These are phyloP conservation scores for Pherbina coryleti DNA, from an alignment of 2,888 invertebrate species.

Conservation along the genomic window DNA sequence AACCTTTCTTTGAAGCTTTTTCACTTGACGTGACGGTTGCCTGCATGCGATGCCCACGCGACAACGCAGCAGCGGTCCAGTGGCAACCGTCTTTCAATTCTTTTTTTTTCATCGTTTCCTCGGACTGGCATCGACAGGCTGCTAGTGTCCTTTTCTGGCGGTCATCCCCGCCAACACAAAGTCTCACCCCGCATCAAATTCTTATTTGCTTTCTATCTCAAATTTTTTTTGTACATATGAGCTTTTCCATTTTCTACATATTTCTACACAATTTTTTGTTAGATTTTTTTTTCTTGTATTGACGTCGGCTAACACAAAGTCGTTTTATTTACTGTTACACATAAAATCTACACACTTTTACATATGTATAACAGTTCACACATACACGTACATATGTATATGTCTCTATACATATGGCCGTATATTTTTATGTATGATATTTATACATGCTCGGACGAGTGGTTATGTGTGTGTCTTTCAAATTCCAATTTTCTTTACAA, in stretches of 20 bases:
- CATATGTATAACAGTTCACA: background rate
- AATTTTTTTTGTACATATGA: background rate
- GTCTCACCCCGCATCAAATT: background rate
- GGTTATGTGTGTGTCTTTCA: slow-evolving; percentile 9
- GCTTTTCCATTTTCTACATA: slow-evolving; percentile 4
- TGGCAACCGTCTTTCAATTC: slow-evolving; percentile 26
- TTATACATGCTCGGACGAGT: background rate
- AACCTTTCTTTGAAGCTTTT: slow-evolving; percentile 26
- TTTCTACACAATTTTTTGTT: background rate
- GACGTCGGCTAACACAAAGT: slow-evolving; percentile 23
- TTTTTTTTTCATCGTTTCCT: background rate
- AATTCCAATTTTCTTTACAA: slow-evolving; percentile 42
- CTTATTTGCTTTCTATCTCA: background rate
- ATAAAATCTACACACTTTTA: background rate
- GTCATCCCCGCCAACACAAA: background rate
- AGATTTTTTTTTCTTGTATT: slow-evolving; percentile 23
- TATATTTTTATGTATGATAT: background rate
- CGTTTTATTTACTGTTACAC: slow-evolving; percentile 20
- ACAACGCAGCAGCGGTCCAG: slow-evolving; percentile 24
- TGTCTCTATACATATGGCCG: background rate
- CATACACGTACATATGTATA: background rate
- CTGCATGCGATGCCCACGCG: slow-evolving; percentile 31
- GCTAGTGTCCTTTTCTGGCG: background rate
- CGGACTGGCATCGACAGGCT: slow-evolving; percentile 24
- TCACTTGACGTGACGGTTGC: slow-evolving; percentile 27